These are phyloP conservation scores for Tribolium madens DNA, from an alignment of 1,140 invertebrate genomes.

Conservation along the genomic window DNA sequence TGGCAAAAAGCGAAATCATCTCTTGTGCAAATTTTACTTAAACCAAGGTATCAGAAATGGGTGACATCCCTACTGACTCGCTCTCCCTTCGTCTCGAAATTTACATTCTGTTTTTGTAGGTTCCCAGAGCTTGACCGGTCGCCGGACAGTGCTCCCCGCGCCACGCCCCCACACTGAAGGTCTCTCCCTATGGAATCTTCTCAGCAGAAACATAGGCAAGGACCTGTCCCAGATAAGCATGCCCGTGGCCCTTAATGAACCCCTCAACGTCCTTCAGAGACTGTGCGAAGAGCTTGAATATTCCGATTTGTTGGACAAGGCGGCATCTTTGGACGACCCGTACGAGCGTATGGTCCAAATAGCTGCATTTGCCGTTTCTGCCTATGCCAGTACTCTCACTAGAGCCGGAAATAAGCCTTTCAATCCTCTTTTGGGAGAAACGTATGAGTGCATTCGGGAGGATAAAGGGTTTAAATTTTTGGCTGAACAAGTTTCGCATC, in stretches of 20 bases:
- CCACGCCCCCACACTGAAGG: conserved; percentile 80
- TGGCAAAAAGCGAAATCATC: background rate
- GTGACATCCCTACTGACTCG: background rate
- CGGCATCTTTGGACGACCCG: conserved; percentile 72
- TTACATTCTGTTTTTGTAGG: conserved; percentile 41
- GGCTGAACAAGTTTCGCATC: conserved; percentile 85
- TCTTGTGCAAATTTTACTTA: background rate
- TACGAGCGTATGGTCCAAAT: conserved; percentile 81
- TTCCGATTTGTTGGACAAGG: conserved; percentile 81
- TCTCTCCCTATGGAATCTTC: conserved; percentile 82
- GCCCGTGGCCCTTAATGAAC: conserved; percentile 89
- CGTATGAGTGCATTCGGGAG: conserved; percentile 83
- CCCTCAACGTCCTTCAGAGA: conserved; percentile 84
- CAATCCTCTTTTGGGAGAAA: conserved; percentile 89
- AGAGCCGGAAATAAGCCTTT: conserved; percentile 89
- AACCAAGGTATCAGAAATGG: background rate
- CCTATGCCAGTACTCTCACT: conserved; percentile 83
- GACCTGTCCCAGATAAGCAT: conserved; percentile 87
- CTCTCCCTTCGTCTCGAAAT: background rate
- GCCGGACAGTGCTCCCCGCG: conserved; percentile 78
- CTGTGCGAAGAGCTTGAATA: conserved; percentile 90
- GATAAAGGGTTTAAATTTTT: conserved; percentile 83
- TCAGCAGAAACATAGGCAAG: conserved; percentile 89
- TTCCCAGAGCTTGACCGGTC: conserved; percentile 70
- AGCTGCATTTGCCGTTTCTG: conserved; percentile 86